phyloP scores from a whole-genome alignment of 2,113 vertebrate genomes.

The Stigmatopora nigra region DNA sequence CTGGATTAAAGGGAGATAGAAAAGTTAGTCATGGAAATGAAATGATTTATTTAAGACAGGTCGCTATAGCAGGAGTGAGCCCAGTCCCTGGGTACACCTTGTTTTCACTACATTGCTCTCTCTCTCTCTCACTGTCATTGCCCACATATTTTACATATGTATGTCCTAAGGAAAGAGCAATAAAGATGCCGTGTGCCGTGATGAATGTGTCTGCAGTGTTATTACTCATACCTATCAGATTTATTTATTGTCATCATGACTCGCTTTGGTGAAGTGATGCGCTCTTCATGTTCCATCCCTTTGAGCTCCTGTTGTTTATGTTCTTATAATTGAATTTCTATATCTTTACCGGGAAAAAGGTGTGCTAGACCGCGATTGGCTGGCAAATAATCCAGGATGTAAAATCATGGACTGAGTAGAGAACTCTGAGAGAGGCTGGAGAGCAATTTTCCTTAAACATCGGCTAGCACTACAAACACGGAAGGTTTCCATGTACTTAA shows the following conservation, averaged over 20 bases:
- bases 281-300: slow-evolving; percentile 20
- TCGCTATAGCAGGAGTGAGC: slow-evolving; percentile 52
- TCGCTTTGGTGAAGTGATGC: slow-evolving; percentile 21
- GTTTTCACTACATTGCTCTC: slow-evolving; percentile 38
- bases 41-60: slow-evolving; percentile 70
- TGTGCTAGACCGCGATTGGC: not conserved
- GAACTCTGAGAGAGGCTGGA: not conserved
- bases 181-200: slow-evolving; percentile 33
- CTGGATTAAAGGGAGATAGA: slow-evolving; percentile 64
- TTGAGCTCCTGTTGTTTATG: slow-evolving; percentile 20
- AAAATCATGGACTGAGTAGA: not conserved
- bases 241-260: slow-evolving; percentile 34
- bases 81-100: slow-evolving; percentile 52
- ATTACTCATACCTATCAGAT: slow-evolving; percentile 41
- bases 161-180: slow-evolving; percentile 27
- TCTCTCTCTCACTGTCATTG: slow-evolving; percentile 17
- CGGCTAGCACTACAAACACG: not conserved
- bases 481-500: slow-evolving; percentile 4
- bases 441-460: not conserved
- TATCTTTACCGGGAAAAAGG: not conserved
- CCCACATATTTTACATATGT: slow-evolving; percentile 31
- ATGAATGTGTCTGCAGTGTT: slow-evolving; percentile 40
- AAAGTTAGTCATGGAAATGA: slow-evolving; percentile 59
- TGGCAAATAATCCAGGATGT: not conserved
- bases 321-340: slow-evolving; percentile 23